Percentiles rank a stretch among this genome's conserved stretches.
phyloP scores from a whole-genome alignment of 2,888 invertebrate genomes.

The Tryphoninae sp. region DNA sequence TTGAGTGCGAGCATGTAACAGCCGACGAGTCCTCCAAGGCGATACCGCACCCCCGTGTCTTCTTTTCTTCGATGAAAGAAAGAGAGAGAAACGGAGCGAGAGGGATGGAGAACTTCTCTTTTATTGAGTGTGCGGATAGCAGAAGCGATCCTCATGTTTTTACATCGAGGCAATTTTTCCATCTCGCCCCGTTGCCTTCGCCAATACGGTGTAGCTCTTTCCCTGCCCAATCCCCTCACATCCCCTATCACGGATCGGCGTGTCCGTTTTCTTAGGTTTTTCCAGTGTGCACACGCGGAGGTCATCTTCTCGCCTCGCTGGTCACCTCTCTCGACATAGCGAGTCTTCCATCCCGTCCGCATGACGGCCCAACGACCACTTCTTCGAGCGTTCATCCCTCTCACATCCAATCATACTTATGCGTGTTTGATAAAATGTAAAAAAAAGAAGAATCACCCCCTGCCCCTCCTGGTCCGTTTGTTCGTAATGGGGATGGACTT shows the following conservation, averaged over 20 bases:
- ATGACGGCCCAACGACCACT: conserved; percentile 33
- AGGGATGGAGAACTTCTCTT: conserved; percentile 46
- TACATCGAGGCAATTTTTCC: conserved; percentile 81
- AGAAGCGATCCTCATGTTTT: conserved; percentile 81
- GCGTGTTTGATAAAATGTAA: conserved; percentile 19
- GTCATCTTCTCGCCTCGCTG: conserved; percentile 65
- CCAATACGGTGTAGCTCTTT: conserved; percentile 71
- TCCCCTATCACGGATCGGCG: conserved; percentile 45
- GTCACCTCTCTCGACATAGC: conserved; percentile 40
- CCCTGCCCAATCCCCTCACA: conserved; percentile 39
- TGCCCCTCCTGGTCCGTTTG: conserved; percentile 1
- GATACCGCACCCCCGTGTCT: conserved; percentile 57
- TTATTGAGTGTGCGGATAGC: conserved; percentile 77
- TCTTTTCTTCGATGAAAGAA: conserved; percentile 46
- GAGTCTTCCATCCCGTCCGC: conserved; percentile 27
- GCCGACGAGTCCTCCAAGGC: conserved; percentile 32
- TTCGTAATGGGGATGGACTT: conserved; percentile 28
- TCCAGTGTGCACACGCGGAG: conserved; percentile 29
- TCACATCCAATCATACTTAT: conserved; percentile 42
- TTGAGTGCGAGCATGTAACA: conserved; percentile 28
- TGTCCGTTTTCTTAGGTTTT: conserved; percentile 44
- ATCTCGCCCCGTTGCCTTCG: conserved; percentile 79
- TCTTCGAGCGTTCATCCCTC: background rate
- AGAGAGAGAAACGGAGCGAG: conserved; percentile 32
- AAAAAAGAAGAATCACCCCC: conserved; percentile 12